Percentiles rank a stretch among this genome's conserved stretches.
phyloP scores from a whole-genome alignment of 2,113 vertebrate species.

The Labrus mixtus region DNA sequence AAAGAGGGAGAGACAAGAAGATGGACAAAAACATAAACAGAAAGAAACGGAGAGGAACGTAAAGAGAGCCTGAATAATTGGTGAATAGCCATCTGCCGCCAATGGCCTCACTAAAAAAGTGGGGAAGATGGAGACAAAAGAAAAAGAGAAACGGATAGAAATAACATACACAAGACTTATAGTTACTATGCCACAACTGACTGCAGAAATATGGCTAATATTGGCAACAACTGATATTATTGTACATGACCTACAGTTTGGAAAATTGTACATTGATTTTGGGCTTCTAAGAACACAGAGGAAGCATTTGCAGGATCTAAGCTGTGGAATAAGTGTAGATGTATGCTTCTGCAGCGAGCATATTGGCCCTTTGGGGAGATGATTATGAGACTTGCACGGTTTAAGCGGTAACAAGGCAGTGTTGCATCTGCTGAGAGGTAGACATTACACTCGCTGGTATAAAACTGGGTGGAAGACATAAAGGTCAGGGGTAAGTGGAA shows the following conservation, averaged over 20 bases:
- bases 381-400: slow-evolving; percentile 71
- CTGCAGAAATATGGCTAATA: not conserved
- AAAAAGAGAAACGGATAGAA: too few species aligned
- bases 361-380: slow-evolving; percentile 67
- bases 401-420: slow-evolving; percentile 76
- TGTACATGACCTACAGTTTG: slow-evolving; percentile 17
- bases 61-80: too few species aligned
- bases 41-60: too few species aligned
- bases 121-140: too few species aligned
- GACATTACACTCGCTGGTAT: slow-evolving; percentile 71
- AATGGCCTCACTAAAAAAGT: too few species aligned
- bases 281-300: not conserved
- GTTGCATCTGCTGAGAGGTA: slow-evolving; percentile 72
- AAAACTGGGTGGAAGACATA: slow-evolving; percentile 77
- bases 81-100: too few species aligned
- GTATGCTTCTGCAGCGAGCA: slow-evolving; percentile 35
- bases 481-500: slow-evolving; percentile 82
- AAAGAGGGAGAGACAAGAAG: too few species aligned
- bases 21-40: too few species aligned
- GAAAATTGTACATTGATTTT: slow-evolving; percentile 2
- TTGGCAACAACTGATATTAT: not conserved
- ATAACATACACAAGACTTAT: too few species aligned
- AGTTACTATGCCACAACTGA: not conserved
- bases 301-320: slow-evolving; percentile 22
- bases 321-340: slow-evolving; percentile 21